These are phyloP conservation scores for Lophius piscatorius DNA, from an alignment of 2,113 vertebrate genomes.

Conservation along the genomic window DNA sequence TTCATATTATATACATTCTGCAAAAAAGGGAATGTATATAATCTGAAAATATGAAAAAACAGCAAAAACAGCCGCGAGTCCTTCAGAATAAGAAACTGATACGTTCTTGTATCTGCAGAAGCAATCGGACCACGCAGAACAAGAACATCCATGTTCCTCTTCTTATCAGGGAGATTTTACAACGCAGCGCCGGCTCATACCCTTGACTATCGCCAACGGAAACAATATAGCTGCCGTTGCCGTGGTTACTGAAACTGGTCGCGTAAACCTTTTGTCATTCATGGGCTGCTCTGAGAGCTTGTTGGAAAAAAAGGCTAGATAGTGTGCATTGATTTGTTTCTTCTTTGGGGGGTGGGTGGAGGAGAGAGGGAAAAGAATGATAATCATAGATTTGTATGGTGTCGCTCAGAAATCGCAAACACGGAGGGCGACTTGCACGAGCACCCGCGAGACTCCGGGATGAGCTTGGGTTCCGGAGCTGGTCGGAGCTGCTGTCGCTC, in stretches of 20 bases:
- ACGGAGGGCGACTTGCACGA: no score
- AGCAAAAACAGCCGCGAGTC: no score
- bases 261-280: conserved; percentile 23
- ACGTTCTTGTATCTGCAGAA: conserved; percentile 6
- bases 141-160: neutral
- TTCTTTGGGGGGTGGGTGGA: neutral
- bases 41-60: no score
- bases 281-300: neutral
- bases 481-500: no score
- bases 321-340: neutral
- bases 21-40: no score
- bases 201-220: conserved; percentile 36
- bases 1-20: no score
- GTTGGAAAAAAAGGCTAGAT: neutral
- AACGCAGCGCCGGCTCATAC: conserved; percentile 26
- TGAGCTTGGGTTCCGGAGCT: no score
- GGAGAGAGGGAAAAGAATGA: neutral
- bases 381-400: no score
- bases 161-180: conserved; percentile 20
- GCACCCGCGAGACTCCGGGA: no score
- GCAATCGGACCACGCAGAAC: neutral
- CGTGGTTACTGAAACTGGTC: conserved; percentile 9
- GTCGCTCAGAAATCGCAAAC: no score
- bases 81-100: neutral
- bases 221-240: conserved; percentile 31